phyloP scores from a whole-genome alignment of 2,113 vertebrate genomes.

The Bujurquina vittata region DNA sequence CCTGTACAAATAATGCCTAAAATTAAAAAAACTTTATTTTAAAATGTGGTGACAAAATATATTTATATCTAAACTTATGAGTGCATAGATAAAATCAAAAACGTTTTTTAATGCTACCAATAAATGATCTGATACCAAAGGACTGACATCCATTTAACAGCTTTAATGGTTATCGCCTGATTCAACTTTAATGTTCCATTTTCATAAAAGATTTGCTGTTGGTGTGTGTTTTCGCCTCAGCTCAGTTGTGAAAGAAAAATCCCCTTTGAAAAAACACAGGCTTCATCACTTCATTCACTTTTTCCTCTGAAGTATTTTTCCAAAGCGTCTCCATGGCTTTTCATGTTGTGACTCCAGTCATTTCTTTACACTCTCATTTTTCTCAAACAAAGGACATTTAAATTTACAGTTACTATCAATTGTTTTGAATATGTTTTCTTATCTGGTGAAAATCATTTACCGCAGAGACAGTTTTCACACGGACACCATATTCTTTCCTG shows the following conservation, averaged over 20 bases:
- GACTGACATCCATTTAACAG: neutral
- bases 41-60: neutral
- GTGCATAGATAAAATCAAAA: neutral
- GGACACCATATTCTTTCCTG: neutral
- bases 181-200: neutral
- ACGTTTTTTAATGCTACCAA: neutral
- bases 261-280: constrained; percentile 9
- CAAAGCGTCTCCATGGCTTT: neutral
- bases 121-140: neutral
- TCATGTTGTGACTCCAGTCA: neutral
- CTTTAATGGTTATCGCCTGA: neutral
- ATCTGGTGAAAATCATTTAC: neutral
- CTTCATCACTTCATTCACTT: neutral
- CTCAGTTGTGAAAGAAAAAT: neutral
- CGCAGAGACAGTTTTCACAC: neutral
- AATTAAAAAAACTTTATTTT: neutral
- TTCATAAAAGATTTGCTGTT: neutral
- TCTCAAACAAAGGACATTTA: neutral
- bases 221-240: neutral
- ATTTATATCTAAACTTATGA: neutral
- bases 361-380: neutral
- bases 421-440: neutral
- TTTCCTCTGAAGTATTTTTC: constrained; percentile 1
- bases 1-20: neutral
- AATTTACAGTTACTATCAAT: neutral